Evolutionary conservation across 2,113 vertebrate genomes (phyloP), one percentile per base, ranked within the genome.

Genomic region (Erinaceus europaeus): DNA sequence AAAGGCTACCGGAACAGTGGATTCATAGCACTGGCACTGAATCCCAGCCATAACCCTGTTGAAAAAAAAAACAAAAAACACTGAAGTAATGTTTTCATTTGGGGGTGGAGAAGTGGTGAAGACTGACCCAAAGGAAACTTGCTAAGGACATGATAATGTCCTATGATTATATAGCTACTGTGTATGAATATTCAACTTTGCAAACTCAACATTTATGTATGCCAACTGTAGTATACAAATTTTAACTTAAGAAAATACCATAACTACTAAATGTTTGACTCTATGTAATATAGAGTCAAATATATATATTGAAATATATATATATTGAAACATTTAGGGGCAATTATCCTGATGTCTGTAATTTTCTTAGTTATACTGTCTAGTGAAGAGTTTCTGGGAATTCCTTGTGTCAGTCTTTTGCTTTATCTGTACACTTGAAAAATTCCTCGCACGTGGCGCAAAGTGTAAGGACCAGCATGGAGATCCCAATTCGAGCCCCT

Each of bases 401-500:
- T 68, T 86, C 52, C 73, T 74, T n/a, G n/a, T n/a, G n/a, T n/a
- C n/a, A n/a, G n/a, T n/a, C 55, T 88, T 92, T 74, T 2, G 32
- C 34, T 12, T 86, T 61, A 40, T 10, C 27, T 42, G 3, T 61
- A 36, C 83, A 46, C 21, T 57, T 79, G 7, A 86, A 73, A 40
- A 1, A 36, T 36, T 90, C 84, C 23, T n/a, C n/a, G n/a, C n/a
- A n/a, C n/a, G n/a, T n/a, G n/a, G n/a, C n/a, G n/a, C n/a, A n/a
- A n/a, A n/a, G n/a, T n/a, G n/a, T n/a, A n/a, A n/a, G n/a, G n/a
- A n/a, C n/a, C n/a, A n/a, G n/a, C n/a, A n/a, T n/a, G n/a, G n/a
- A n/a, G n/a, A n/a, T n/a, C n/a, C n/a, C n/a, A n/a, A n/a, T n/a
- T n/a, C n/a, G n/a, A n/a, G n/a, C n/a, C n/a, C n/a, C n/a, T n/a